phyloP scores from a whole-genome alignment of 2,888 invertebrate species.

The Apocheima hispidaria region DNA sequence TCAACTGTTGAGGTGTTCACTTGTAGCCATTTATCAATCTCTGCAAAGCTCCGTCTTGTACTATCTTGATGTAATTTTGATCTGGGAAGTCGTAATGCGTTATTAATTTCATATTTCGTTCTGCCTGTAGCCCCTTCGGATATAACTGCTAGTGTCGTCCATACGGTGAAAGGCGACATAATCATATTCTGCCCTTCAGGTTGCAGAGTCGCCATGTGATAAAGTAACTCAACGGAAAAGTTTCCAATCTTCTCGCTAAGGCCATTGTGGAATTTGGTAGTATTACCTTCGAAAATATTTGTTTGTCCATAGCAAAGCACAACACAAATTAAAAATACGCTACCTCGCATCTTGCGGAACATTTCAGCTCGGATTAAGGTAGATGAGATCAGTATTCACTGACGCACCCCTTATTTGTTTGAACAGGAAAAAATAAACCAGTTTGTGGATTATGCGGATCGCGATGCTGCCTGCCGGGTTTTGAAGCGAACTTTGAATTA shows the following conservation, averaged over 20 bases:
- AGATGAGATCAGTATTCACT: constrained; percentile 16
- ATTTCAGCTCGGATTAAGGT: background rate
- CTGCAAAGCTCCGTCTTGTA: constrained; percentile 55
- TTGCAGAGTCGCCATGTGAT: constrained; percentile 59
- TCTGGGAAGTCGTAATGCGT: constrained; percentile 59
- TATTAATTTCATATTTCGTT: constrained; percentile 82
- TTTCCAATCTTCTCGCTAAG: constrained; percentile 74
- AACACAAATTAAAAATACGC: constrained; percentile 31
- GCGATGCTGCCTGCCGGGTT: too few species aligned
- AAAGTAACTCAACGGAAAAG: constrained; percentile 75
- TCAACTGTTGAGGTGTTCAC: constrained; percentile 70
- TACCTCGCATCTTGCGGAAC: constrained; percentile 22
- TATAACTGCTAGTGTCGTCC: constrained; percentile 87
- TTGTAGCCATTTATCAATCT: constrained; percentile 63
- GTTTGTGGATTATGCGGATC: constrained; percentile 11
- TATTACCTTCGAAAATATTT: background rate
- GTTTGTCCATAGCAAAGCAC: constrained; percentile 48
- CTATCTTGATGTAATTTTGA: too few species aligned
- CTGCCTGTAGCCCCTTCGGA: constrained; percentile 86
- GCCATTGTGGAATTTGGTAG: constrained; percentile 54
- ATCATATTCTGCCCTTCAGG: constrained; percentile 78
- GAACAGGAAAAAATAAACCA: constrained; percentile 20
- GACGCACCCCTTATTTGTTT: constrained; percentile 5
- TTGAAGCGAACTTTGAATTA: too few species aligned
- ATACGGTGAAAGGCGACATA: constrained; percentile 89